Evolutionary conservation across 2,888 invertebrate species (phyloP), one percentile per base, ranked within the genome.

Genomic region (Drosophila imparisetae): DNA sequence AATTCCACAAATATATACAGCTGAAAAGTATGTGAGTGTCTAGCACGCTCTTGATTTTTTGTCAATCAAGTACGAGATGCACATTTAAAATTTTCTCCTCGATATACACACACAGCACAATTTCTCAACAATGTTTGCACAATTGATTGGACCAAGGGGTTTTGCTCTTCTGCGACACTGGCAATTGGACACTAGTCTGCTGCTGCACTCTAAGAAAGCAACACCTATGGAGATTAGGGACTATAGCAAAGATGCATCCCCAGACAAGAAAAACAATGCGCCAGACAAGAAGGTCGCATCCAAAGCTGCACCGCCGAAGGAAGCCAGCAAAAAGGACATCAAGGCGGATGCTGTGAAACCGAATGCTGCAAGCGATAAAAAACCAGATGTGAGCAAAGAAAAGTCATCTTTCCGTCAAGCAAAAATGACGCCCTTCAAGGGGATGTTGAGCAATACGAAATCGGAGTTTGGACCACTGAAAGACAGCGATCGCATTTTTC

Each of bases 401-500:
- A 34, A 21, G 40, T 38, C 18, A 38, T 7, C 8, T 45, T 15
- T 7, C 15, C 45, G 13, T 1, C 15, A 45, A 27, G 15, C 21
- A 5, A 57, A 42, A 30, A 11, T 10, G 0, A n/a, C 13, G 1
- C 7, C 92, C 52, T 93, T 94, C 77, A 94, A 95, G 89, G 72
- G 55, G 0, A 76, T 76, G 49, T 24, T 80, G 94, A 94, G 4
- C 95, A 96, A 94, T 94, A 95, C 0, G 0, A 88, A 88, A 45
- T 75, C 57, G 0, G 95, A 94, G 62, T 98, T 95, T 92, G 96
- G 97, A 0, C 96, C 96, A 0, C 92, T 99, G 77, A 94, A 95
- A 24, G 99, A 99, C 94, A 95, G 96, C 90, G 99, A 99, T 92
- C 95, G 99, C 55, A 95, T 99, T 71, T 99, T 99, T 92, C 99